Base-by-base conservation (phyloP, 35 echinoderm and acorn worm genomes). In the Apostichopus parvimensis region DNA sequence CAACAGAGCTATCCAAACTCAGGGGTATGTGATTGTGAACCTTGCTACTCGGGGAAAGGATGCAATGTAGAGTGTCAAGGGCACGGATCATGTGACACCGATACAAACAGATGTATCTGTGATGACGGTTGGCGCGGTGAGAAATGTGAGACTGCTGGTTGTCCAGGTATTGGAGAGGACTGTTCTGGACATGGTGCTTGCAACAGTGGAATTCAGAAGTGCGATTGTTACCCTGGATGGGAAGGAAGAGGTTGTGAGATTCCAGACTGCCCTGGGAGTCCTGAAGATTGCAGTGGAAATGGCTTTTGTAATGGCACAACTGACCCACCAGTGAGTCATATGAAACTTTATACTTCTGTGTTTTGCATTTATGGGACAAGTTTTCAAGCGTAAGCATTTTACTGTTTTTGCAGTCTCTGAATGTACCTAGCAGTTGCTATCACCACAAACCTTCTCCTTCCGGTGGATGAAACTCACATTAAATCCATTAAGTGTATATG, bases 141-240 rank as follows among this genome's bases (percentile, higher is more conserved):
- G 0, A 82, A 93, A 54, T 98, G 96, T 81, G 87, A 98, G 23
- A 73, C 86, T 14, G 80, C 93, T 21, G 96, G 93, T 13, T 98
- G 96, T 81, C 96, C 96, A 13, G 96, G 96, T 15, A 57, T 58
- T 45, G 93, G 91, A 21, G 61, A 71, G 54, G 94, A 95, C 86
- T 95, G 94, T 57, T 82, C 57, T 58, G 92, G 94, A 6, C 88
- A 98, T 95, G 96, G 96, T 8, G 91, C 91, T 72, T 98, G 96
- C 79, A 98, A 98, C 90, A 91, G 78, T 66, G 96, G 80, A 24
- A n/a, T 94, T 6, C 93, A 94, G 6, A 55, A 54, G 22, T 98
- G 96, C 55, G 91, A 77, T 66, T 98, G 96, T 65, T 91, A 93
- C 70, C 96, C 96, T 61, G 96, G 96, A 21, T 98, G 96, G 96